These are phyloP conservation scores for Schizopygopsis pylzovi DNA, from an alignment of 2,797 vertebrate genomes.

Conservation along the genomic window DNA sequence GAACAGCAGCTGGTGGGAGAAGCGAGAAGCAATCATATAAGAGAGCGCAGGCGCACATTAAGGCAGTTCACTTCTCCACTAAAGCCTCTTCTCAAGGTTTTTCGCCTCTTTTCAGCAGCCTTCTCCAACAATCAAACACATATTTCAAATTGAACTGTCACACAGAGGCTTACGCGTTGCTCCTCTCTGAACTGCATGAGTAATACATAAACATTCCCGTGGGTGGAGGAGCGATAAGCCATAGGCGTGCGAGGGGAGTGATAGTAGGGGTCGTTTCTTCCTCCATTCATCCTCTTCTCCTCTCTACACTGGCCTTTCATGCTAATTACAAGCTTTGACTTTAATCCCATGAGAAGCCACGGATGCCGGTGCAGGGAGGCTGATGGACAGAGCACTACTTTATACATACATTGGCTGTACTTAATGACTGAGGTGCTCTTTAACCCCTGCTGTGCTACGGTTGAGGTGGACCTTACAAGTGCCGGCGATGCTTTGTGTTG, in stretches of 20 bases:
- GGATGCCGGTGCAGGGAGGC: constrained; percentile 65
- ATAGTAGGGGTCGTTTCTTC: constrained; percentile 74
- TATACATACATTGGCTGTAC: constrained; percentile 52
- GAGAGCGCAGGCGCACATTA: constrained; percentile 24
- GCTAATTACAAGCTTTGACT: constrained; percentile 79
- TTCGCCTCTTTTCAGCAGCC: constrained; percentile 31
- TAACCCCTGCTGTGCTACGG: constrained; percentile 64
- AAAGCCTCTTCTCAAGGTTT: constrained; percentile 47
- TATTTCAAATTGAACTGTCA: constrained; percentile 74
- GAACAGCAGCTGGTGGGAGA: constrained; percentile 55
- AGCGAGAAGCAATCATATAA: constrained; percentile 55
- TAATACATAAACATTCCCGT: constrained; percentile 75
- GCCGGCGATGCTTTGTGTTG: constrained; percentile 55
- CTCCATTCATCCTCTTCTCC: constrained; percentile 70
- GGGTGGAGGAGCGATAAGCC: constrained; percentile 71
- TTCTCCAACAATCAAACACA: constrained; percentile 69
- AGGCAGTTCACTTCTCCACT: constrained; percentile 38
- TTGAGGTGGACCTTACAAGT: constrained; percentile 60
- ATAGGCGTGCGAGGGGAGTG: constrained; percentile 66
- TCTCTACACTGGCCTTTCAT: constrained; percentile 72
- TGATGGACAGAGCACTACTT: constrained; percentile 55
- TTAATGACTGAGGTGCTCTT: constrained; percentile 61
- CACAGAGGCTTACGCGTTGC: constrained; percentile 65
- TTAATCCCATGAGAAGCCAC: constrained; percentile 75
- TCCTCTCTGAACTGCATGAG: constrained; percentile 66